Evolutionary conservation across 2,888 invertebrate genomes (phyloP), one percentile per base, ranked within the genome.

Genomic region (Oscheius onirici): DNA sequence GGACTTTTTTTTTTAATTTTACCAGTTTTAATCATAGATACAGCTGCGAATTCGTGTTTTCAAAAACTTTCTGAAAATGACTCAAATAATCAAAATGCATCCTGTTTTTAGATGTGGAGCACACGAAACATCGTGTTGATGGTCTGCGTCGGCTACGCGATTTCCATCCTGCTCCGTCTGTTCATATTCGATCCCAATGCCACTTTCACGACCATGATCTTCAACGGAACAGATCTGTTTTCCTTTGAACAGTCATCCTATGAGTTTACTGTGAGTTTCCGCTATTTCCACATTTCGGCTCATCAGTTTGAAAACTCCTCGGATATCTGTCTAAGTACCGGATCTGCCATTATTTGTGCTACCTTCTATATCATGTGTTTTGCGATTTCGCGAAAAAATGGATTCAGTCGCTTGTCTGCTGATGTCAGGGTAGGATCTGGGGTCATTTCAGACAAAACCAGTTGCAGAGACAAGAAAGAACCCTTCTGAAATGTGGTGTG

Each of bases 151-250:
- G 40, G 40, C 2, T 58, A 58, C 20, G 8, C 11, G 17, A 58
- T 58, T 22, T 58, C 58, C 22, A 22, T n/a, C 17, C 8, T 8
- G 11, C 24, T 58, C 15, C 58, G 58, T 1, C 41, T 22, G 1
- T 40, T 58, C 20, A 20, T 58, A n/a, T 58, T 20, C 41, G 17
- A n/a, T 1, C 41, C 58, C 20, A 17, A n/a, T 20, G 20, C 17
- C 8, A 40, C 40, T 10, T 40, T 40, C 13, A 58, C 58, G 20
- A 58, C 58, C n/a, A 17, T 17, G 5, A n/a, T 58, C 20, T 58
- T 58, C 20, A n/a, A n/a, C 20, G 58, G 43, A 41, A 20, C 58
- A n/a, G 58, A 58, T 58, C 10, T 58, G 3, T 58, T 58, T n/a
- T 5, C 41, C 41, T 20, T 58, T n/a, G 58, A 10, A 20, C 58